These are phyloP conservation scores for Athalia rosae DNA, from an alignment of 2,888 invertebrate species.

Conservation along the genomic window DNA sequence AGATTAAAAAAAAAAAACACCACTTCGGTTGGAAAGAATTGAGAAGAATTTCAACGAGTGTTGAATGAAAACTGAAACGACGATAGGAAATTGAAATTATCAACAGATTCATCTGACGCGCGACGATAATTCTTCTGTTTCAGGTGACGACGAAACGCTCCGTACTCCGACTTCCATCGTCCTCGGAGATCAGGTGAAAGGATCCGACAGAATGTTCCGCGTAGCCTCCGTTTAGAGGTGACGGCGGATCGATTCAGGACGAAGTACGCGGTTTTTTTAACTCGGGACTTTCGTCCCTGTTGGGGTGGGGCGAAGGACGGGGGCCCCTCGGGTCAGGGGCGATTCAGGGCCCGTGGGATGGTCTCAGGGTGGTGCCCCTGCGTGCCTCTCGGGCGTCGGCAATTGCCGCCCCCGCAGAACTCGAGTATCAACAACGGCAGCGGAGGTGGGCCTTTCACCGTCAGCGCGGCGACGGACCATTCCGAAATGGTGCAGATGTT, in stretches of 20 bases:
- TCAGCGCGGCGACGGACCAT: slow-evolving; percentile 69
- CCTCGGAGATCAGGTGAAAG: neutral
- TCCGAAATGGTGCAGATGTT: slow-evolving; percentile 79
- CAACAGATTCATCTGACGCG: no score
- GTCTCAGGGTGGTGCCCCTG: slow-evolving; percentile 74
- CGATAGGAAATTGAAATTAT: no score
- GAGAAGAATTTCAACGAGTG: no score
- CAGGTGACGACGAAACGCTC: no score
- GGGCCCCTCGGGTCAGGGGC: slow-evolving; percentile 42
- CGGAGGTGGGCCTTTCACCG: slow-evolving; percentile 68
- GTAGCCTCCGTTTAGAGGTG: neutral
- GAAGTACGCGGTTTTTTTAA: slow-evolving; percentile 1
- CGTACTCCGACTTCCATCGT: neutral
- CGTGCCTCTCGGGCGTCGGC: slow-evolving; percentile 75
- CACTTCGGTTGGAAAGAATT: slow-evolving; percentile 14
- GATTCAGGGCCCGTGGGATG: slow-evolving; percentile 68
- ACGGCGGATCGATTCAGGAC: neutral
- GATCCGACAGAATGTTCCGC: neutral
- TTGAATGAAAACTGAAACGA: no score
- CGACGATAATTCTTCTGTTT: no score
- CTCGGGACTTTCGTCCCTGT: slow-evolving; percentile 27
- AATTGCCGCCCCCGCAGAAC: slow-evolving; percentile 70
- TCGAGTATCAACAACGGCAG: slow-evolving; percentile 54
- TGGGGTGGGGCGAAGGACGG: slow-evolving; percentile 40
- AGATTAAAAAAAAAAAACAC: slow-evolving; percentile 18